Conservation (phyloP, 1,140 invertebrate species). For the Brachionus manjavacas region DNA sequence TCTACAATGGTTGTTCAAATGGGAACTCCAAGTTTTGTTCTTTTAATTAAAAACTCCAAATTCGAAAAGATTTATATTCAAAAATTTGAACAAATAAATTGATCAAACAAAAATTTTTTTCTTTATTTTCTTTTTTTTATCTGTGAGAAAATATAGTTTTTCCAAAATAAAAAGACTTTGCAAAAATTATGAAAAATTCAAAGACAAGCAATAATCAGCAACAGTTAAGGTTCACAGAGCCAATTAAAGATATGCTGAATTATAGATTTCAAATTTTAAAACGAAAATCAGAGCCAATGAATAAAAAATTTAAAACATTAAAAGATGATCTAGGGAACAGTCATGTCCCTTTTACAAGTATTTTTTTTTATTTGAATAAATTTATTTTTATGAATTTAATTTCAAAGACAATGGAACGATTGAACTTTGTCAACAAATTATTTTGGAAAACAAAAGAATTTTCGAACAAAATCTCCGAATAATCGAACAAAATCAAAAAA, state of each 20-base stretch:
- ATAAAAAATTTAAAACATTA: neutral
- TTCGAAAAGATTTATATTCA: conserved; percentile 32
- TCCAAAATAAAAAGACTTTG: too few relatives aligned
- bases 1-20: conserved; percentile 59
- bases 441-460: neutral
- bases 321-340: neutral
- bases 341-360: neutral
- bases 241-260: too few relatives aligned
- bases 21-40: conserved; percentile 61
- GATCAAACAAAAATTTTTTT: neutral
- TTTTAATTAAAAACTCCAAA: conserved; percentile 56
- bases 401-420: neutral
- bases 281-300: neutral
- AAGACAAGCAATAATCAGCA: too few relatives aligned
- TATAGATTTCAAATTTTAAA: too few relatives aligned
- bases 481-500: neutral
- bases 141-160: too few relatives aligned
- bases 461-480: neutral
- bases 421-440: neutral
- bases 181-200: too few relatives aligned
- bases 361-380: neutral
- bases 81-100: conserved; percentile 30
- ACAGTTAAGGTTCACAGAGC: too few relatives aligned
- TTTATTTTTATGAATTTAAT: neutral
- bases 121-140: too few relatives aligned